Evolutionary conservation across 1,140 invertebrate species (phyloP), one percentile per base, ranked within the genome.

Genomic region (Pseudomyrmex sp.): DNA sequence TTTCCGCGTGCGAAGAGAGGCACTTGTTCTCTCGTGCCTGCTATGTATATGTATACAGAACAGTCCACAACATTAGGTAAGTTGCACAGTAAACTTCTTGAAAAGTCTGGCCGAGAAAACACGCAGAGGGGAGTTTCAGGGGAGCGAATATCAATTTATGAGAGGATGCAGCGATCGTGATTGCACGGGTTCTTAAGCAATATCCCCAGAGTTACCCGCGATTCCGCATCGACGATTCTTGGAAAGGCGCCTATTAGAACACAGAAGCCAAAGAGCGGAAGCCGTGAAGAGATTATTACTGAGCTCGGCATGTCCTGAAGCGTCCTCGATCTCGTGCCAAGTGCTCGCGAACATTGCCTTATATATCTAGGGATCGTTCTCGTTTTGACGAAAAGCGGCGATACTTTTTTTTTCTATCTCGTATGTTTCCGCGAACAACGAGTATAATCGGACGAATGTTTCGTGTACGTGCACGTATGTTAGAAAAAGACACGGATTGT

Each of bases 201-300:
- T 86, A 62, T 82, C 35, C 35, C 65, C 35, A 35, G 59, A 66
- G 76, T 88, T 79, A 88, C 48, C 65, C 69, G 74, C 50, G 23
- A 63, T 88, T 88, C 66, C 59, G 68, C 66, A 77, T 77, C 59
- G 56, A 62, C 70, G 82, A 66, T 76, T 84, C 62, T 18, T 72
- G 69, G 86, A 86, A 88, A 73, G 72, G 65, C 69, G 50, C 54
- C 44, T 66, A 73, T 87, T 85, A 73, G 58, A 85, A 83, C 73
- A 62, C 68, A 61, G 23, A 48, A 77, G 50, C 50, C 83, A 83
- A 88, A 88, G 69, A 85, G 83, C 69, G 84, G 79, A 86, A 89
- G 79, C 84, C 74, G 79, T 83, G 79, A 72, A 82, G 84, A 76
- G 87, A 89, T 89, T 89, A 89, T 89, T 88, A 88, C 79, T 52